Conservation (phyloP, 1,140 invertebrate genomes). For the Ips nitidus region DNA sequence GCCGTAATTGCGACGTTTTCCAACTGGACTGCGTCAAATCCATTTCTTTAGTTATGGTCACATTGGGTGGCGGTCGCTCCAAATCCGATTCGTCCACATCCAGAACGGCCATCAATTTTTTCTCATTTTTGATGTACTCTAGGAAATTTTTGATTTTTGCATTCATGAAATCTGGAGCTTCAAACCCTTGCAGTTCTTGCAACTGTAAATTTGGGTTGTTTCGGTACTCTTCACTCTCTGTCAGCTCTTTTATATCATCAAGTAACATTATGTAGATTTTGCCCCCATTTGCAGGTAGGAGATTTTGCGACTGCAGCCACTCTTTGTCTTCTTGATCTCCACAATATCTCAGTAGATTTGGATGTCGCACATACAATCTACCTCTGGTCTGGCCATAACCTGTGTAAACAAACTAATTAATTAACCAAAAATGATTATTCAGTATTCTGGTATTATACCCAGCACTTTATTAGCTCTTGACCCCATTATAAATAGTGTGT, state of each 20-base stretch:
- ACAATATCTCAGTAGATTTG: conserved; percentile 69
- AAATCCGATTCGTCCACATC: conserved; percentile 47
- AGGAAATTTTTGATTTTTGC: conserved; percentile 68
- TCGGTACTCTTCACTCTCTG: conserved; percentile 71
- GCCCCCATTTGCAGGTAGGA: conserved; percentile 75
- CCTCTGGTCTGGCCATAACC: conserved; percentile 76
- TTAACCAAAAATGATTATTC: background rate
- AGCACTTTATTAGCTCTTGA: conserved; percentile 74
- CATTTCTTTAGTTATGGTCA: conserved; percentile 42
- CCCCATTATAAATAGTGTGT: conserved; percentile 79
- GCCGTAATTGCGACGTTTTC: conserved; percentile 44
- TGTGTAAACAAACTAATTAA: conserved; percentile 4
- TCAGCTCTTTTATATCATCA: conserved; percentile 76
- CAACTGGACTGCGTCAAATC: conserved; percentile 43
- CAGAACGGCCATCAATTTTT: conserved; percentile 38
- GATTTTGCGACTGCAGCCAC: conserved; percentile 75
- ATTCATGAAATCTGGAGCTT: conserved; percentile 70
- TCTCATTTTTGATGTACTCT: conserved; percentile 50
- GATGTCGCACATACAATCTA: conserved; percentile 75
- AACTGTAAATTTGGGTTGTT: conserved; percentile 66
- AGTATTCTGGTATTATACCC: background rate
- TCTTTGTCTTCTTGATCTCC: conserved; percentile 81
- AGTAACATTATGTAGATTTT: conserved; percentile 80
- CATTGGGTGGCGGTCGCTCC: conserved; percentile 48
- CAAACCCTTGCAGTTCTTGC: conserved; percentile 70